Conservation (phyloP, 2,797 vertebrate species). For the Rhabdomys pumilio region DNA sequence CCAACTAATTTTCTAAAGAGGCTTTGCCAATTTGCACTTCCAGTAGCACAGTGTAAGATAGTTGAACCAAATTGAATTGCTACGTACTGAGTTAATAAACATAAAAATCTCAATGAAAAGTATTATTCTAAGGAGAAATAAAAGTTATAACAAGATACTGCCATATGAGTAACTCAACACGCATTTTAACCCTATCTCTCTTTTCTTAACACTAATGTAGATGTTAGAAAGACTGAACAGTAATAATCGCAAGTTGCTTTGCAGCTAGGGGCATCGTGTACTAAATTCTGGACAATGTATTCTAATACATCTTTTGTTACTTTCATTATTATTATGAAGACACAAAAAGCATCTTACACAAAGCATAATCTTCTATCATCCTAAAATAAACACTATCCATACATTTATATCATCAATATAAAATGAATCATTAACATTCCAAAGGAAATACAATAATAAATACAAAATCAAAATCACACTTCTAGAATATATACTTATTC, state of each 20-base stretch:
- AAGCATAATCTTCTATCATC: constrained; percentile 58
- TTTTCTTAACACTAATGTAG: neutral
- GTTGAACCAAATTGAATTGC: neutral
- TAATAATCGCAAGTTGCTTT: constrained; percentile 8
- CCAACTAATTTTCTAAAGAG: constrained; percentile 58
- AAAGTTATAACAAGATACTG: constrained; percentile 1
- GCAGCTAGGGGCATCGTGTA: neutral
- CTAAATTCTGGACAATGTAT: neutral
- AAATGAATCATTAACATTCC: constrained; percentile 81
- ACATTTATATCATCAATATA: constrained; percentile 83
- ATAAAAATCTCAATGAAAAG: constrained; percentile 35
- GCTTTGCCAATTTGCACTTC: constrained; percentile 53
- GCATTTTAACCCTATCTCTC: neutral
- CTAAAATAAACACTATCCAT: constrained; percentile 78
- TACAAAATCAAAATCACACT: constrained; percentile 84
- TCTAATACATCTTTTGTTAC: neutral
- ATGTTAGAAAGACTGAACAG: neutral
- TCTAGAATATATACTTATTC: constrained; percentile 78
- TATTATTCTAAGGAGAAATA: neutral
- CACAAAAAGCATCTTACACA: neutral
- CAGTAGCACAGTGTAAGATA: neutral
- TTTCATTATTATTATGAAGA: constrained; percentile 71
- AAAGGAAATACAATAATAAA: constrained; percentile 75
- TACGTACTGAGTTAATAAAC: constrained; percentile 44
- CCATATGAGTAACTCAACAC: neutral